Conservation (phyloP, 2,113 vertebrate species). For the Bos javanicus region DNA sequence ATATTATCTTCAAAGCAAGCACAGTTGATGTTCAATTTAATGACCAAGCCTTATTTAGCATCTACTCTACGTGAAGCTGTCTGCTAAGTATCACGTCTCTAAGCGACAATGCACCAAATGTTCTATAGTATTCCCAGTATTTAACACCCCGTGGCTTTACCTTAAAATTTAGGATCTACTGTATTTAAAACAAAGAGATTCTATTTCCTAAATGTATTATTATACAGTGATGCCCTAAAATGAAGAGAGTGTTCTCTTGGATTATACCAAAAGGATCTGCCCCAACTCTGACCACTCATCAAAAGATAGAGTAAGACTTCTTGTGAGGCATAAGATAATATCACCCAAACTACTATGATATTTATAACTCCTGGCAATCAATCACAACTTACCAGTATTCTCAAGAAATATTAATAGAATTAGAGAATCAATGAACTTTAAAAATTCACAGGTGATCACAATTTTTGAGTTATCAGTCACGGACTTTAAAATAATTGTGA, state of each 20-base stretch:
- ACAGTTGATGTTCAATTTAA: background rate
- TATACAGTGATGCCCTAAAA: background rate
- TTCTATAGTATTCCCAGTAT: background rate
- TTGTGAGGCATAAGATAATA: background rate
- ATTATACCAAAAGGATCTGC: background rate
- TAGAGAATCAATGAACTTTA: background rate
- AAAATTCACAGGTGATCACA: background rate
- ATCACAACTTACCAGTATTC: background rate
- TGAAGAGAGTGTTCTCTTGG: background rate
- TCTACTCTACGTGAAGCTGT: background rate
- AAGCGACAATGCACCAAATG: background rate
- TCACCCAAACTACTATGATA: background rate
- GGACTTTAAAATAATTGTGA: constrained; percentile 9
- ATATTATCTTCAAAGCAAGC: background rate
- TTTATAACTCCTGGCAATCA: background rate
- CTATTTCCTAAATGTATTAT: background rate
- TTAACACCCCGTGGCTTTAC: background rate
- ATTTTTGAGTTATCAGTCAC: background rate
- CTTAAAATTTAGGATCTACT: background rate
- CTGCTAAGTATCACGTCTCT: background rate
- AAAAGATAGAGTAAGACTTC: background rate
- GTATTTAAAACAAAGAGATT: background rate
- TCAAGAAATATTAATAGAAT: background rate
- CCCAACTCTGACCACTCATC: background rate
- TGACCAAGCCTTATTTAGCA: background rate